Evolutionary conservation across 2,113 vertebrate species (phyloP), one percentile per base, ranked within the genome.

Genomic region (Otolemur garnettii): DNA sequence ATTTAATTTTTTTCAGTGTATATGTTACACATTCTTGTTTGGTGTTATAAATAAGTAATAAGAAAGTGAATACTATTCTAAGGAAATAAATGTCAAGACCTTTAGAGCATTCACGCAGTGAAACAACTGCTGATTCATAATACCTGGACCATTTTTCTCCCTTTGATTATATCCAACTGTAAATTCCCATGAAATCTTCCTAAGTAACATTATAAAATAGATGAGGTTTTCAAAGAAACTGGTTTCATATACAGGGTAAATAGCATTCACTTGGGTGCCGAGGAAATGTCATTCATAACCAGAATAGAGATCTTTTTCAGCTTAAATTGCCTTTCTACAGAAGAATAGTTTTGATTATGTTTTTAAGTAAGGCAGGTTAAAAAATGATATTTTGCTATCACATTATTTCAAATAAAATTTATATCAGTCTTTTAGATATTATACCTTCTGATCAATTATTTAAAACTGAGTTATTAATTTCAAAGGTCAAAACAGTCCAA

Each of bases 11-110:
- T 92, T 81, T 1, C 38, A 69, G 50, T 21, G 28, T 71, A 13
- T 90, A 77, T 64, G 14, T 50, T 77, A 30, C n/a, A 82, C 14
- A 28, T 90, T 93, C 53, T 93, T 81, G n/a, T 90, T 90, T 86
- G 42, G 28, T 55, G 35, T 86, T 90, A 93, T 95, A 90, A 82
- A 89, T 80, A 80, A 90, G 59, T 55, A 88, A 97, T 95, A 87
- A 95, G 91, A 91, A 90, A 96, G 45, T 77, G 92, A 95, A 87
- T 77, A 93, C 33, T 57, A 12, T 85, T 93, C 87, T 22, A 96
- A 94, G 88, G 14, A 95, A 97, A 95, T 0, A 19, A 53, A 91
- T 97, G 96, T 97, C 81, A 97, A 97, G 83, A 93, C 75, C 14
- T 78, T 92, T 53, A 2, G 42, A 94, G 1, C 1, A 90, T 96